Conservation (phyloP, 1,140 invertebrate genomes). For the Orius insidiosus region DNA sequence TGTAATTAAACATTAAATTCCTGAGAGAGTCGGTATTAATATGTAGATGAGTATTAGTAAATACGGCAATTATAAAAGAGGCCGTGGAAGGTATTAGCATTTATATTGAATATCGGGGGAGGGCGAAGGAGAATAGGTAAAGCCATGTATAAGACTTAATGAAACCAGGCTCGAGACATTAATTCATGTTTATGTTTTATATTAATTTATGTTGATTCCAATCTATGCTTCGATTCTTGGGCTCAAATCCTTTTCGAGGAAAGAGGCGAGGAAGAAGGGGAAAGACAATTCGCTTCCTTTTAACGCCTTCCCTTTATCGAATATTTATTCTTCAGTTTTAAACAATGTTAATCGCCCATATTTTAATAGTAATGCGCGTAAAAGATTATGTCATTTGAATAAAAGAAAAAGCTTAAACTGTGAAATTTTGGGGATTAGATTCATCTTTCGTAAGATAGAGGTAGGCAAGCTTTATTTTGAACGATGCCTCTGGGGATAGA, state of each 20-base stretch:
- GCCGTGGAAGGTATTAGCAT: slow-evolving; percentile 7
- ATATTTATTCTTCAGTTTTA: no score
- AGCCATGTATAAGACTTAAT: slow-evolving; percentile 4
- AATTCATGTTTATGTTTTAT: background rate
- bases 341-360: no score
- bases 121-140: slow-evolving; percentile 1
- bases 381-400: no score
- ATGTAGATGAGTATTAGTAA: slow-evolving; percentile 14
- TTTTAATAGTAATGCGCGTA: no score
- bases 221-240: background rate
- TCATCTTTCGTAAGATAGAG: no score
- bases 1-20: slow-evolving; percentile 7
- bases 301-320: background rate
- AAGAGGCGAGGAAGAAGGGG: background rate
- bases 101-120: slow-evolving; percentile 11
- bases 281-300: background rate
- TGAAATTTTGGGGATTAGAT: no score
- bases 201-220: background rate
- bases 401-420: no score
- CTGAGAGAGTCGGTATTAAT: slow-evolving; percentile 2
- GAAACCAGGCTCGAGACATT: background rate
- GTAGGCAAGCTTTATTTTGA: no score
- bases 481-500: no score
- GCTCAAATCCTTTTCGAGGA: no score
- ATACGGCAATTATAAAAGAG: slow-evolving; percentile 13